phyloP scores from a whole-genome alignment of 2,888 invertebrate species.

The Rhagium mordax region DNA sequence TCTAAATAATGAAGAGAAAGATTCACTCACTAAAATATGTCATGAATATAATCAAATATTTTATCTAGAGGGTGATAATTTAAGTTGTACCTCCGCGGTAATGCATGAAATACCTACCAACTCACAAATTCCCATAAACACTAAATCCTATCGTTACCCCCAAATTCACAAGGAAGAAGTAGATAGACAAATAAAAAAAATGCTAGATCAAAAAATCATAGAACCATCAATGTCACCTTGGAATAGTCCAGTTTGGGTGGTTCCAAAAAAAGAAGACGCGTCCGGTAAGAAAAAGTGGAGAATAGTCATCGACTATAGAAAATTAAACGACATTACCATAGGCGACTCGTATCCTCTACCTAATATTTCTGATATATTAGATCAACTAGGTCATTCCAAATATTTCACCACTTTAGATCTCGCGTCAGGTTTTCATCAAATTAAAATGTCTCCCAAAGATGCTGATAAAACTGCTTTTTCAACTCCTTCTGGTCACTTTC shows the following conservation, averaged over 20 bases:
- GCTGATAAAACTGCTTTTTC: constrained; percentile 64
- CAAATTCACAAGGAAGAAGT: constrained; percentile 56
- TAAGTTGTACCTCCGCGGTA: constrained; percentile 50
- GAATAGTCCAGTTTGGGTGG: constrained; percentile 29
- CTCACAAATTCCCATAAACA: background rate
- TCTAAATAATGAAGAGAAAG: constrained; percentile 12
- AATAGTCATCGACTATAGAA: constrained; percentile 64
- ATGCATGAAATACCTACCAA: constrained; percentile 43
- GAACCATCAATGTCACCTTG: constrained; percentile 24
- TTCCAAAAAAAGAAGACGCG: constrained; percentile 58
- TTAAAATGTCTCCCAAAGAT: constrained; percentile 57
- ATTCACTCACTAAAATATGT: background rate
- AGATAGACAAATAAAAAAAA: constrained; percentile 55
- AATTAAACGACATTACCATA: constrained; percentile 62
- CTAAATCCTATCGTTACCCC: constrained; percentile 15
- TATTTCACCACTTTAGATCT: constrained; percentile 39
- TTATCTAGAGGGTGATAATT: constrained; percentile 45
- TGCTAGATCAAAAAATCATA: constrained; percentile 53
- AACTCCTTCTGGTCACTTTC: constrained; percentile 60
- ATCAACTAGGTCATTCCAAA: constrained; percentile 41
- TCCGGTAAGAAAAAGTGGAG: constrained; percentile 58
- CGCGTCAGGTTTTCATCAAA: constrained; percentile 52
- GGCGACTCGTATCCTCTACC: constrained; percentile 62
- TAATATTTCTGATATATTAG: constrained; percentile 36
- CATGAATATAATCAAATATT: constrained; percentile 16